These are phyloP conservation scores for Osmoderma eremita DNA, from an alignment of 2,888 invertebrate species.

Conservation along the genomic window DNA sequence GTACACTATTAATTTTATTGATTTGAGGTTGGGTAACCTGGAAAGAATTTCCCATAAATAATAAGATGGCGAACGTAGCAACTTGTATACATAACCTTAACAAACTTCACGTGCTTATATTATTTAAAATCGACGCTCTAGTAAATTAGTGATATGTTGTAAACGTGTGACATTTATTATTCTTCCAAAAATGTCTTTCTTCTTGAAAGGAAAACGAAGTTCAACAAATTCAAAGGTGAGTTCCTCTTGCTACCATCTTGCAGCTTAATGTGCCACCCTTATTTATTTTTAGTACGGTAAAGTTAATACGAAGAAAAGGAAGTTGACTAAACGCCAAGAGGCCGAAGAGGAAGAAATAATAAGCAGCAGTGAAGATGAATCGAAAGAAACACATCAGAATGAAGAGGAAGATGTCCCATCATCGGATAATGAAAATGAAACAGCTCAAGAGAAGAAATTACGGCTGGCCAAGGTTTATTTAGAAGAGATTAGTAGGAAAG, in stretches of 20 bases:
- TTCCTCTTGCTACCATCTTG: slow-evolving; percentile 42
- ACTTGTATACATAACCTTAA: slow-evolving; percentile 18
- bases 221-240: slow-evolving; percentile 48
- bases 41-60: neutral
- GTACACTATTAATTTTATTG: too few species aligned
- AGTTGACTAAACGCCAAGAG: slow-evolving; percentile 22
- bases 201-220: slow-evolving; percentile 56
- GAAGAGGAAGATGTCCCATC: slow-evolving; percentile 57
- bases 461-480: slow-evolving; percentile 91
- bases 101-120: slow-evolving; percentile 9
- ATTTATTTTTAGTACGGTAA: slow-evolving; percentile 27
- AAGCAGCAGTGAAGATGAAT: slow-evolving; percentile 71
- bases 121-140: slow-evolving; percentile 2
- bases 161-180: too few species aligned
- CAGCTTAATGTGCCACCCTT: slow-evolving; percentile 21
- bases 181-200: slow-evolving; percentile 55
- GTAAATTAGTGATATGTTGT: too few species aligned
- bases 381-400: slow-evolving; percentile 61
- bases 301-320: slow-evolving; percentile 12
- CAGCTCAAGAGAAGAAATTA: slow-evolving; percentile 89
- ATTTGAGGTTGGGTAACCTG: too few species aligned
- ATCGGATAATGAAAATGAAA: slow-evolving; percentile 77
- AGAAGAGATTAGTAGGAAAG: slow-evolving; percentile 84
- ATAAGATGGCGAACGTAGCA: slow-evolving; percentile 4
- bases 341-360: slow-evolving; percentile 69